Conservation (phyloP, 2,113 vertebrate genomes). For the Pogona vitticeps region DNA sequence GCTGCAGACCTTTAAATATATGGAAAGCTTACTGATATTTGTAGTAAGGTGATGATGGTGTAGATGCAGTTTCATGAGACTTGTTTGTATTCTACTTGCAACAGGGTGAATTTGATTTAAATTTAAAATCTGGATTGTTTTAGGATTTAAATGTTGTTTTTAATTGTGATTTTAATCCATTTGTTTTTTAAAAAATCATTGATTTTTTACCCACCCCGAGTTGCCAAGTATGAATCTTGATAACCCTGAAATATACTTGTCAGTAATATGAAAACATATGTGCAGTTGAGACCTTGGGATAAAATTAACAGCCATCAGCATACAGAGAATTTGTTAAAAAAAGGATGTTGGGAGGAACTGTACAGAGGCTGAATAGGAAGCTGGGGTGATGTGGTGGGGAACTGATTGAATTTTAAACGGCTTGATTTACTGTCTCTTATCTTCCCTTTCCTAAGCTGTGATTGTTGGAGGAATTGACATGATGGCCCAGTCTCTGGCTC, state of each 20-base stretch:
- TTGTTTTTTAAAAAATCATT: too few species aligned
- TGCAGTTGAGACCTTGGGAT: not conserved
- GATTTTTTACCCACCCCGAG: too few species aligned
- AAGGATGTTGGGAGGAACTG: not conserved
- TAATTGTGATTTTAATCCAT: too few species aligned
- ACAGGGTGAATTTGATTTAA: too few species aligned
- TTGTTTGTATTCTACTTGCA: not conserved
- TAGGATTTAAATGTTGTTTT: too few species aligned
- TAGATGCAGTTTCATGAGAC: not conserved
- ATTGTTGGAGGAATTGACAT: conserved; percentile 96
- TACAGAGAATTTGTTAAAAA: accelerated
- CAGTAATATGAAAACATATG: too few species aligned
- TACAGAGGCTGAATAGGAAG: accelerated
- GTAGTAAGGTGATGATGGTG: too few species aligned
- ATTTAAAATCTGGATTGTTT: too few species aligned
- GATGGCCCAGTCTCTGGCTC: conserved; percentile 95
- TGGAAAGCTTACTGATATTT: not conserved
- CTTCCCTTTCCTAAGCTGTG: conserved; percentile 82
- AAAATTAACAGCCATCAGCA: not conserved
- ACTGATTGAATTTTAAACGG: not conserved
- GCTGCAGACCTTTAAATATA: not conserved
- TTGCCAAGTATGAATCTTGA: too few species aligned
- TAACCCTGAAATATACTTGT: too few species aligned
- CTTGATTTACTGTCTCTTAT: conserved; percentile 1
- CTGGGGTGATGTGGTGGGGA: not conserved